Conservation (phyloP, 2,888 invertebrate genomes). For the Nudaria mundana region DNA sequence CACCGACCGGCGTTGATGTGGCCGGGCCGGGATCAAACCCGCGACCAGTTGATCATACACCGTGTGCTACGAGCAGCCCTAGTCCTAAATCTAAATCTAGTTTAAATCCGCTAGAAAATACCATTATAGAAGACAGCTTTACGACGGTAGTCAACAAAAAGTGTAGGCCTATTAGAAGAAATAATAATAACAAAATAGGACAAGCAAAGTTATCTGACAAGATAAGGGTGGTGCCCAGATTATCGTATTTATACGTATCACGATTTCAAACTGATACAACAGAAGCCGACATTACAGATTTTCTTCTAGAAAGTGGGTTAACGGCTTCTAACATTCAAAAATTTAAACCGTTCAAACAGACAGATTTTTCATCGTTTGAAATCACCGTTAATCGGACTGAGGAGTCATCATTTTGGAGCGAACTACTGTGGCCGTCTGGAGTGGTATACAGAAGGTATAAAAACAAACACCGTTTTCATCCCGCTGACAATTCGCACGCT, state of each 20-base stretch:
- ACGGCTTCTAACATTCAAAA: neutral
- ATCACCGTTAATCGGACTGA: neutral
- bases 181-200: neutral
- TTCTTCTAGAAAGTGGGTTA: neutral
- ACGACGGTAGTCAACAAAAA: neutral
- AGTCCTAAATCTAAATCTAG: neutral
- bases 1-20: no score
- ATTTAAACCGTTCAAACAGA: neutral
- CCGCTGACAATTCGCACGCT: neutral
- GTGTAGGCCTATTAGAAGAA: neutral
- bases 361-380: neutral
- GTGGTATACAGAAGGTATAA: neutral
- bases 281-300: neutral
- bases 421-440: neutral
- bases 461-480: neutral
- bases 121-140: neutral
- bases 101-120: neutral
- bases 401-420: neutral
- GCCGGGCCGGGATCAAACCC: neutral
- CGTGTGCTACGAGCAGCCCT: neutral
- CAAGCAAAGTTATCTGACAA: neutral
- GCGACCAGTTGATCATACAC: neutral
- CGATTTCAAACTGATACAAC: neutral
- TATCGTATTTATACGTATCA: neutral
- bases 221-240: neutral